Conservation (phyloP, 1,140 invertebrate species). For the Alviniconcha marisindica region DNA sequence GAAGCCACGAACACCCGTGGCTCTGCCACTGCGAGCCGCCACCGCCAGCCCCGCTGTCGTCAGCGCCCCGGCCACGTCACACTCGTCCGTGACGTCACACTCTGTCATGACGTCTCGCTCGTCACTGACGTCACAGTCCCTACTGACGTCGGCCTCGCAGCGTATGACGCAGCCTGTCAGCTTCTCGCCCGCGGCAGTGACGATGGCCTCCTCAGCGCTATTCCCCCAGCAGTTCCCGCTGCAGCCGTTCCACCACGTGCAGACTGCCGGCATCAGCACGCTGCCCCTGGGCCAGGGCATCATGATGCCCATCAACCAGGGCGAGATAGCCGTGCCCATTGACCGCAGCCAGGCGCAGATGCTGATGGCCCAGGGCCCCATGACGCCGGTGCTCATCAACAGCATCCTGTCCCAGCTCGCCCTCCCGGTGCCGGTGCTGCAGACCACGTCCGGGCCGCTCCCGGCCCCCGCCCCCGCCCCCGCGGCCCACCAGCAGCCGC, state of each 20-base stretch:
- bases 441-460: neutral
- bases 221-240: conserved; percentile 33
- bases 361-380: neutral
- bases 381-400: neutral
- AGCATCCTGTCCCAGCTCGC: conserved; percentile 11
- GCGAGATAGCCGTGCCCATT: neutral
- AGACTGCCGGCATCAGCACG: conserved; percentile 32
- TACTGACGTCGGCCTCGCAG: neutral
- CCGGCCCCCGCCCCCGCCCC: neutral
- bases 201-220: conserved; percentile 29
- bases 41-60: neutral
- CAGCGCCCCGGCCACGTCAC: neutral
- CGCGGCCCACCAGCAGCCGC: neutral
- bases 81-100: too few species aligned
- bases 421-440: neutral
- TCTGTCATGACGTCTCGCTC: too few species aligned
- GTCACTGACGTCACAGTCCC: neutral
- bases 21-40: neutral
- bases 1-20: conserved; percentile 44
- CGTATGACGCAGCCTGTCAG: neutral
- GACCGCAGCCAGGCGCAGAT: conserved; percentile 3
- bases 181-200: conserved; percentile 4
- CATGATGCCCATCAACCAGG: neutral
- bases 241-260: conserved; percentile 37
- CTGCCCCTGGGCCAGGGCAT: conserved; percentile 39